These are phyloP conservation scores for Paedocypris sp. DNA, from an alignment of 2,113 vertebrate genomes.

Conservation along the genomic window DNA sequence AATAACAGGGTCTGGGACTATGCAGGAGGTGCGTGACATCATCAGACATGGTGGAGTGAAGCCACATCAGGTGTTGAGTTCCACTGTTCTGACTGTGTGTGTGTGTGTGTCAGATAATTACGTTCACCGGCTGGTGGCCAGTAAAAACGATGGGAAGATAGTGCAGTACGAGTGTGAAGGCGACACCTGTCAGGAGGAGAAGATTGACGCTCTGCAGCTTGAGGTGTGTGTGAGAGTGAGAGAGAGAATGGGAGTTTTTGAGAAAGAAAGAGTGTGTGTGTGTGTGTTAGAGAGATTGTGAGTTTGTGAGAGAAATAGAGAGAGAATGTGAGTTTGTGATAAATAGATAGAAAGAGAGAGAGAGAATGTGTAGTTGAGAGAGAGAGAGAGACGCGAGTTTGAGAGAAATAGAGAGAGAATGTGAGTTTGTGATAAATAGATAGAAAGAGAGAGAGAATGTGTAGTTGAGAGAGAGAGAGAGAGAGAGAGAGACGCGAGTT, in stretches of 20 bases:
- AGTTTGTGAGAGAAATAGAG: too few relatives aligned
- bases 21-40: conserved; percentile 72
- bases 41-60: too few relatives aligned
- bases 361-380: too few relatives aligned
- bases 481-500: too few relatives aligned
- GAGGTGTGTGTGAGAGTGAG: conserved; percentile 60
- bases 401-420: too few relatives aligned
- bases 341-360: too few relatives aligned
- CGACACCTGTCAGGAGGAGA: conserved; percentile 93
- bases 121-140: conserved; percentile 92
- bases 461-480: too few relatives aligned
- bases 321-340: too few relatives aligned
- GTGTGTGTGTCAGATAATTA: conserved; percentile 77
- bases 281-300: too few relatives aligned
- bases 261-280: neutral
- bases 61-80: neutral
- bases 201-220: conserved; percentile 89
- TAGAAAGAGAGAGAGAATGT: too few relatives aligned
- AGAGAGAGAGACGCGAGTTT: too few relatives aligned
- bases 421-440: too few relatives aligned
- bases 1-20: conserved; percentile 98
- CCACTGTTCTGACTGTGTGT: neutral
- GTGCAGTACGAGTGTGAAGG: conserved; percentile 97
- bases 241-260: neutral
- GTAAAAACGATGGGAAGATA: conserved; percentile 95